Evolutionary conservation across 2,797 vertebrate genomes (phyloP).

Genomic region (Huso huso): DNA sequence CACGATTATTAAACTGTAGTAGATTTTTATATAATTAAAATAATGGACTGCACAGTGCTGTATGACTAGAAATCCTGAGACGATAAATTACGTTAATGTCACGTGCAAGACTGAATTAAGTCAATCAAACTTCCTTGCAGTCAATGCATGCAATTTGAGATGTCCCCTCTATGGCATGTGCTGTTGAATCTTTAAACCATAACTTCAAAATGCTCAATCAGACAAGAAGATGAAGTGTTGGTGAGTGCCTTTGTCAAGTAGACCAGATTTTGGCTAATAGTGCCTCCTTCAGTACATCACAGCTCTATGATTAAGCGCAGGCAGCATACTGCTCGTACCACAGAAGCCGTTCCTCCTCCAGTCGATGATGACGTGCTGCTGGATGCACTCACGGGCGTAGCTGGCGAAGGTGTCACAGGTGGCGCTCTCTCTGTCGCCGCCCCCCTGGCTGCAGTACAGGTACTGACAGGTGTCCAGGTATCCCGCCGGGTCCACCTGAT

Average conservation of each 20-base stretch:
- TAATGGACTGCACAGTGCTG: no score
- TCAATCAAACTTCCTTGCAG: no score
- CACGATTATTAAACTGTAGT: no score
- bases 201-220: no score
- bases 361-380: slow-evolving; percentile 43
- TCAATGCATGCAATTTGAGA: no score
- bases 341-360: slow-evolving; percentile 72
- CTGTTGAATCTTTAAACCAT: no score
- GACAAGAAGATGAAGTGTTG: background rate
- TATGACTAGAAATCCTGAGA: no score
- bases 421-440: slow-evolving; percentile 21
- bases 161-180: no score
- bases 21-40: no score
- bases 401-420: slow-evolving; percentile 74
- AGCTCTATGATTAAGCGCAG: background rate
- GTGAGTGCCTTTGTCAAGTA: background rate
- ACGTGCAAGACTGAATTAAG: no score
- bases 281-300: background rate
- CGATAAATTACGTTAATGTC: no score
- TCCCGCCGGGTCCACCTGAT: slow-evolving; percentile 64
- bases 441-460: slow-evolving; percentile 50
- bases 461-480: slow-evolving; percentile 74
- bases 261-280: background rate
- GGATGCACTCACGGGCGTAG: slow-evolving; percentile 73
- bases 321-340: slow-evolving; percentile 42